Evolutionary conservation across 30 jellyfish, hydroid and myxozoan species (phyloP), one percentile per base, ranked within the genome.

Genomic region (Mastigias papua): DNA sequence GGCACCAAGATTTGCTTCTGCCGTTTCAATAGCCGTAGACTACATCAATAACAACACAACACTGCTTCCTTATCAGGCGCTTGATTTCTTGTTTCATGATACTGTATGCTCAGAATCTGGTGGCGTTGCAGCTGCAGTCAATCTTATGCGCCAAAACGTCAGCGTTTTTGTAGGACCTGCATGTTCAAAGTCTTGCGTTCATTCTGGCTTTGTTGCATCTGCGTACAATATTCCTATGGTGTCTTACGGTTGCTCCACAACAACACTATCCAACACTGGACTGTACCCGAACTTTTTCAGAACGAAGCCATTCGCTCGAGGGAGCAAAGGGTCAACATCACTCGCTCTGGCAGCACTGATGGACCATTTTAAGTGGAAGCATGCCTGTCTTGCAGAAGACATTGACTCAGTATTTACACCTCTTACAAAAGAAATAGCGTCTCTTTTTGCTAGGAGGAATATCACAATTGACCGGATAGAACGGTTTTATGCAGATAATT

Each of bases 281-380:
- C 48, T 80, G 57, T 93, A 93, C 76, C 97, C 97, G 3, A 88
- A 82, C 27, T 93, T 93, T 72, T 97, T 94, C 75, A 50, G 98
- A 23, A 93, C 98, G 19, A 89, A 93, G 79, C 96, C 98, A 15
- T 93, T 88, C 79, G 98, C 98, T 8, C 73, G 98, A 34, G 89
- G 96, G 17, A 84, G 97, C 89, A 81, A 75, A 49, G 51, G 34
- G 17, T 66, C 89, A 60, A 89, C 97, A 11, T 97, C 99, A 1
- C 82, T 83, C 35, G 86, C 96, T 20, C 46, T 93, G 23, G 91
- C 74, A 11, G 50, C 58, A 48, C 62, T 93, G 15, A 30, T 84
- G 93, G 76, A 73, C 32, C 29, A 72, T 54, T 88, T 88, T 71
- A 70, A 71, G 22, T 93, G 98, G 98, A 88, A 77, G 78, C 81